Evolutionary conservation across 2,797 vertebrate genomes (phyloP).

Genomic region (Brachyalestes nurse): DNA sequence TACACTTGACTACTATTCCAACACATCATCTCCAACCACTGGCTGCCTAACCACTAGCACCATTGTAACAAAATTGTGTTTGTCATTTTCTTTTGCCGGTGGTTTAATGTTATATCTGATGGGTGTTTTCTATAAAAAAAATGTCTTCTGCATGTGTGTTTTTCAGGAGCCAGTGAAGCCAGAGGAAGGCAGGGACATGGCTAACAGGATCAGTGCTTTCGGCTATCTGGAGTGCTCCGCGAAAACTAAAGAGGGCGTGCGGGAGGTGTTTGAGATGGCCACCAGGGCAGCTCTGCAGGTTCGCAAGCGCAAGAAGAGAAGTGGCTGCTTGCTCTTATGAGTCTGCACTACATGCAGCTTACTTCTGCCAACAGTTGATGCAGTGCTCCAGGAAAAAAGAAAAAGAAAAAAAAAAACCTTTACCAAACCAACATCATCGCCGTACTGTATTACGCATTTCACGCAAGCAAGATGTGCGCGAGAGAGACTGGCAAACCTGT

Average conservation of each 20-base stretch:
- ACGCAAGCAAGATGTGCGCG: constrained; percentile 53
- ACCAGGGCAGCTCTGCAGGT: constrained; percentile 94
- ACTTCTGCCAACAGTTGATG: constrained; percentile 35
- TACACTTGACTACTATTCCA: no score
- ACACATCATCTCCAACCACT: no score
- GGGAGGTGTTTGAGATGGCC: constrained; percentile 98
- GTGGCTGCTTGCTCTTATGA: constrained; percentile 89
- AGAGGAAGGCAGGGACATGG: constrained; percentile 97
- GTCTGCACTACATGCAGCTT: constrained; percentile 37
- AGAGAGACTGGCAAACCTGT: constrained; percentile 72
- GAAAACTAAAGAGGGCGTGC: constrained; percentile 96
- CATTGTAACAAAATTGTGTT: no score
- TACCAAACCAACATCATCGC: constrained; percentile 69
- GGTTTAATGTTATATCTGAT: no score
- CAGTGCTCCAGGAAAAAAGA: constrained; percentile 49
- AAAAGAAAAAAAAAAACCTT: constrained; percentile 58
- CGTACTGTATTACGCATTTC: constrained; percentile 68
- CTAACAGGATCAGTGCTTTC: constrained; percentile 93
- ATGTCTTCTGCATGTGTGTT: constrained; percentile 16
- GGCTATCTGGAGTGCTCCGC: constrained; percentile 97
- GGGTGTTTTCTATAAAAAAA: neutral
- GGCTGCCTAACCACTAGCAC: no score
- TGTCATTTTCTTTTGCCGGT: no score
- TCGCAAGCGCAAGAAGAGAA: constrained; percentile 90
- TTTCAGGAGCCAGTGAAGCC: constrained; percentile 91